A percentile compares a stretch with the other conserved stretches of the same genome.
These are phyloP conservation scores for Polyommatus icarus DNA, from an alignment of 2,888 invertebrate genomes.

Conservation along the genomic window DNA sequence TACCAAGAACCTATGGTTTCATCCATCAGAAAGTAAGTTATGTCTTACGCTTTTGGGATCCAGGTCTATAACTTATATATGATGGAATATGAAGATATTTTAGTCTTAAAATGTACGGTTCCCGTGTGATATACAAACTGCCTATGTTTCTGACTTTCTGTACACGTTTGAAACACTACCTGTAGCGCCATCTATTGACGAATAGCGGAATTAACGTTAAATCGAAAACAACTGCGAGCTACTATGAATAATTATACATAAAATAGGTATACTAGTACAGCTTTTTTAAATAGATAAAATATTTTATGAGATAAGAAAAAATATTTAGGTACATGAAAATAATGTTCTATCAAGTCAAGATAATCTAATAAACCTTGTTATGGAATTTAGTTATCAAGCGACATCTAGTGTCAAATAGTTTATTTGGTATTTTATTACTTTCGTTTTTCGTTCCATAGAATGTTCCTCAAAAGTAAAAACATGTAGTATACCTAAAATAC, in stretches of 20 bases:
- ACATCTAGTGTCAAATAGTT: conserved; percentile 4
- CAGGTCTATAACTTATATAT: too few species aligned
- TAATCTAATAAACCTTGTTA: neutral
- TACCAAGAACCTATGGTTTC: too few species aligned
- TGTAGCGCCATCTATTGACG: neutral
- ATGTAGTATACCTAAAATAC: neutral
- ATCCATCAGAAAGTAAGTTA: too few species aligned
- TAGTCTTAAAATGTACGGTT: too few species aligned
- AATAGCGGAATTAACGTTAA: neutral
- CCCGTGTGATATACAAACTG: too few species aligned
- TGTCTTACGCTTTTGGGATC: too few species aligned
- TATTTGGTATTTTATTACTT: neutral
- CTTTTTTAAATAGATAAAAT: too few species aligned
- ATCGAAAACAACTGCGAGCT: neutral
- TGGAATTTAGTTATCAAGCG: neutral
- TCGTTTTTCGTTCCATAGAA: neutral
- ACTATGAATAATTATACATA: too few species aligned
- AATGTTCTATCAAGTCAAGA: neutral
- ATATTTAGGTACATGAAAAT: neutral
- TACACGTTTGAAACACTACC: neutral
- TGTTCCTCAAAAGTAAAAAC: neutral
- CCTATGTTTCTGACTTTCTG: too few species aligned
- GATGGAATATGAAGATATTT: too few species aligned
- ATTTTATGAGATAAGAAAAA: neutral
- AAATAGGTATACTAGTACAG: too few species aligned